Base-by-base conservation (phyloP, 2,888 invertebrate species). In the Zonitis immaculata region DNA sequence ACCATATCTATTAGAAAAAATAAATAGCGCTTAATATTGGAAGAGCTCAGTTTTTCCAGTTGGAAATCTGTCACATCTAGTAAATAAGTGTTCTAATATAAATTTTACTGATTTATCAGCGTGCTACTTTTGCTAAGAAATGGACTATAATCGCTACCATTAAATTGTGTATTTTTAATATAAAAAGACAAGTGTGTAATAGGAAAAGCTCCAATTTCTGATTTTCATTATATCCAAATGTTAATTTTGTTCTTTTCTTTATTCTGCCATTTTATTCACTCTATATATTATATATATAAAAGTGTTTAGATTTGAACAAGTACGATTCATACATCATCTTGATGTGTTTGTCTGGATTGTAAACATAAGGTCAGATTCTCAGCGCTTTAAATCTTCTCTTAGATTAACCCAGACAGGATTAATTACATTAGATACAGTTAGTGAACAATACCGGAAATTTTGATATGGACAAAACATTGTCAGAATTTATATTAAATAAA, bases 311-410 rank as follows among this genome's bases (percentile, higher is more conserved):
- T 35, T 44, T 51, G 46, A 54, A 50, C 44, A 51, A 51, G 35
- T 49, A 42, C 44, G 49, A 44, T 47, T 48, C 51, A 56, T 58
- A 58, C 51, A 58, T 58, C 58, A 58, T 51, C 49, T 50, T 52
- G 59, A 59, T 54, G 54, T 54, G 59, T 59, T 57, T 59, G 59
- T 57, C 47, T 54, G 54, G 49, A 59, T 52, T 51, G 51, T 57
- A 59, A 57, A 54, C 59, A 59, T 52, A 59, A 57, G 54, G 54
- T 49, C 43, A 51, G 50, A 55, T 56, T 56, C 56, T 54, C 51
- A 45, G 47, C 46, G 52, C 54, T 50, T 55, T 54, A 55, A 56
- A 56, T 56, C 52, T 48, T 50, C 50, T 50, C 53, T 45, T 47
- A 52, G 56, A 54, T 59, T 56, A 59, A 59, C 52, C 43, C 48